A percentile compares a stretch with the other conserved stretches of the same genome.
These are phyloP conservation scores for Pelochelys cantorii DNA, from an alignment of 2,797 vertebrate genomes.

Conservation along the genomic window DNA sequence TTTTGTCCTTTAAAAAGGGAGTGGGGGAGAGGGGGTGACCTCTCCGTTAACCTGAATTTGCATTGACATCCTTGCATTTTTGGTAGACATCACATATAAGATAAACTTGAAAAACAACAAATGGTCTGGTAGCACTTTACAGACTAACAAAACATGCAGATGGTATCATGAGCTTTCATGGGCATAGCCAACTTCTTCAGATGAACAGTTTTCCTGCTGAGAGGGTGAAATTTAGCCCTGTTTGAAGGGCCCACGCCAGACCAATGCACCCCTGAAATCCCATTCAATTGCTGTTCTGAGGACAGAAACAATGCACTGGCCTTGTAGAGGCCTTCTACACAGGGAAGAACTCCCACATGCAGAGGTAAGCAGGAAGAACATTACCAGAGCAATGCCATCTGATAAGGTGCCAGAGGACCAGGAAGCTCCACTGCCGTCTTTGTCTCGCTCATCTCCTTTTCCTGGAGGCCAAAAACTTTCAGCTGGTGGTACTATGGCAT, in stretches of 20 bases:
- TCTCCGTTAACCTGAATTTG: background rate
- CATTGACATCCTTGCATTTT: background rate
- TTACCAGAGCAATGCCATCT: constrained; percentile 54
- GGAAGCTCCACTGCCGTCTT: constrained; percentile 73
- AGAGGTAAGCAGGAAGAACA: background rate
- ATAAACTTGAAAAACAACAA: too few species aligned
- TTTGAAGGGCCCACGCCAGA: background rate
- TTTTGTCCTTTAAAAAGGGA: background rate
- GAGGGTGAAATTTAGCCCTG: background rate
- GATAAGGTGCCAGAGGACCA: constrained; percentile 84
- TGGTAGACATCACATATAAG: background rate
- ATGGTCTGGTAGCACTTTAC: too few species aligned
- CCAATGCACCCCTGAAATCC: background rate
- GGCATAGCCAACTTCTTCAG: too few species aligned
- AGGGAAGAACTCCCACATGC: background rate
- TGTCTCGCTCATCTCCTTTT: constrained; percentile 36
- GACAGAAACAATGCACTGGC: background rate
- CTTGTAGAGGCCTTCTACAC: background rate
- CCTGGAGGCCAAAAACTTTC: constrained; percentile 48
- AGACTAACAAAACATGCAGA: too few species aligned
- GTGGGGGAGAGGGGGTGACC: background rate
- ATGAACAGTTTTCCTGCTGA: background rate
- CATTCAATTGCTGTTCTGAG: background rate
- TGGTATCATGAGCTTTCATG: too few species aligned
- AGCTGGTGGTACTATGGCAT: constrained; percentile 41